These are phyloP conservation scores for Platyscapa corneri DNA, from an alignment of 1,140 invertebrate species.

Conservation along the genomic window DNA sequence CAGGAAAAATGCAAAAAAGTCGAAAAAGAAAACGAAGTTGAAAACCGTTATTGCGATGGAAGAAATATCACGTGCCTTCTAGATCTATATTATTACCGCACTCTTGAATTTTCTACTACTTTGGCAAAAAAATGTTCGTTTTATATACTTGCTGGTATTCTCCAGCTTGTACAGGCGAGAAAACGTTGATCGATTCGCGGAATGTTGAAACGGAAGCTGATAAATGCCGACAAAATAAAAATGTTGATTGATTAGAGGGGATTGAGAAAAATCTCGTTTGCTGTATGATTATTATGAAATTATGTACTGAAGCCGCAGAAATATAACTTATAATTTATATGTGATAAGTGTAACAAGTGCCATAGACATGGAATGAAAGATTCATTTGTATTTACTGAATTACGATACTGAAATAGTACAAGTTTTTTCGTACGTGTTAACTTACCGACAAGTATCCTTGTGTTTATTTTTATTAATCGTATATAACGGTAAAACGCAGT, in stretches of 20 bases:
- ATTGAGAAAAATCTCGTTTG: background rate
- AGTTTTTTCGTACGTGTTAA: background rate
- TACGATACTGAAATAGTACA: background rate
- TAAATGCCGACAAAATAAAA: slow-evolving; percentile 2
- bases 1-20: background rate
- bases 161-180: background rate
- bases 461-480: background rate
- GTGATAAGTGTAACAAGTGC: background rate
- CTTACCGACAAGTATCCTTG: background rate
- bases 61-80: slow-evolving; percentile 3
- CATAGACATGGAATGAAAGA: background rate
- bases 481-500: background rate
- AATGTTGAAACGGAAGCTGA: slow-evolving; percentile 8
- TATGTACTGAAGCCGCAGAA: background rate
- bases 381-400: background rate
- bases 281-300: background rate
- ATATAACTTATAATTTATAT: background rate
- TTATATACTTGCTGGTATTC: background rate
- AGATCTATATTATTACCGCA: slow-evolving; percentile 6
- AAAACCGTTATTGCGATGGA: background rate
- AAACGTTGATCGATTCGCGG: background rate
- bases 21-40: background rate
- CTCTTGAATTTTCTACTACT: background rate
- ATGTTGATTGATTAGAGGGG: background rate
- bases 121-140: background rate